These are phyloP conservation scores for Xiphophorus couchianus DNA, from an alignment of 2,113 vertebrate genomes.

Conservation along the genomic window DNA sequence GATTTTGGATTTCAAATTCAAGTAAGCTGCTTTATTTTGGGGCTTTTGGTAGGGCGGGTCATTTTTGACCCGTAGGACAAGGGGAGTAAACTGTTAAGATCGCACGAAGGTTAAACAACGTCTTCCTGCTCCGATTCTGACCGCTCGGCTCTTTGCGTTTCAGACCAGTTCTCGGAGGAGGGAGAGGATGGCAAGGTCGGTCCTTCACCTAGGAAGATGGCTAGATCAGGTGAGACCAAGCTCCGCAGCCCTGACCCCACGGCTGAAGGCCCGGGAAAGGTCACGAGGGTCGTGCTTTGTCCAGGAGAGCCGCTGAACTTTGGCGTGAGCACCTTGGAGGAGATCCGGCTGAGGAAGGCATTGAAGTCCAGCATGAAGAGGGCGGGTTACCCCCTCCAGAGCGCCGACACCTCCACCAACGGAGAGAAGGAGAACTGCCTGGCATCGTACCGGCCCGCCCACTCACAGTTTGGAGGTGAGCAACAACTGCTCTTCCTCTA, in stretches of 20 bases:
- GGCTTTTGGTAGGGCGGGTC: no score
- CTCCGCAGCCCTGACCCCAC: background rate
- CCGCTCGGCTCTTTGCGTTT: background rate
- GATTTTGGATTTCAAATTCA: no score
- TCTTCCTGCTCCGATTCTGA: background rate
- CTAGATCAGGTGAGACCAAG: slow-evolving; percentile 77
- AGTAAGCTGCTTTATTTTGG: no score
- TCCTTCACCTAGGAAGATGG: slow-evolving; percentile 81
- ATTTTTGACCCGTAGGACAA: no score
- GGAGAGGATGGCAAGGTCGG: slow-evolving; percentile 84
- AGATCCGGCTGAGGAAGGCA: slow-evolving; percentile 89
- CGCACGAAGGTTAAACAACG: no score
- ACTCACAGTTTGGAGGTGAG: slow-evolving; percentile 76
- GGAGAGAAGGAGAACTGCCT: slow-evolving; percentile 87
- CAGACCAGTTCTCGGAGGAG: slow-evolving; percentile 96
- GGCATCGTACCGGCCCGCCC: slow-evolving; percentile 75
- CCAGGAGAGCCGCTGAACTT: slow-evolving; percentile 88
- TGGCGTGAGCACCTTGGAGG: slow-evolving; percentile 92
- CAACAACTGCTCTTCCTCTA: no score
- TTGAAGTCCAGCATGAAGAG: slow-evolving; percentile 88
- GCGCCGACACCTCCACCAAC: slow-evolving; percentile 41
- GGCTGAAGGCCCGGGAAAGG: background rate
- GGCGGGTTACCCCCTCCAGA: slow-evolving; percentile 75
- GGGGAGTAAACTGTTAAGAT: no score
- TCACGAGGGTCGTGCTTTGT: slow-evolving; percentile 3